Conservation (phyloP, 2,888 invertebrate genomes). For the Onchidella celtica region DNA sequence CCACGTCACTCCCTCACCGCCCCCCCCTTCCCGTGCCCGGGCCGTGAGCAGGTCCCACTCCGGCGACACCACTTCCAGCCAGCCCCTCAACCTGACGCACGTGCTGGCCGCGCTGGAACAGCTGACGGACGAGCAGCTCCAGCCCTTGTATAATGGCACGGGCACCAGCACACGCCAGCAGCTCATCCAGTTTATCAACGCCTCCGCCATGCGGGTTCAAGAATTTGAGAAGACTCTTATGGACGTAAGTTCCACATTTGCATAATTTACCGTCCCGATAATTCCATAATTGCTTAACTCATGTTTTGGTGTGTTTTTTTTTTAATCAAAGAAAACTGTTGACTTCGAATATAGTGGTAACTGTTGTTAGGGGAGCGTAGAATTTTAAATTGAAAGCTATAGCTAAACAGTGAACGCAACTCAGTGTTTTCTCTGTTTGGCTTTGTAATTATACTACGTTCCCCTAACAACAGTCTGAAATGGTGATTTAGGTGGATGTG, state of each 20-base stretch:
- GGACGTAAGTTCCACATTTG: constrained; percentile 11
- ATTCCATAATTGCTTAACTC: neutral
- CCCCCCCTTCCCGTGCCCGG: neutral
- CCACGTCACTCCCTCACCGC: neutral
- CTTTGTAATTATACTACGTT: too few species aligned
- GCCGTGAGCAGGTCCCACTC: neutral
- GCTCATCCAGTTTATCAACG: neutral
- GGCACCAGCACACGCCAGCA: neutral
- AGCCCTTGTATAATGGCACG: constrained; percentile 12
- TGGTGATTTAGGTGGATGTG: too few species aligned
- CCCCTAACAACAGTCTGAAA: too few species aligned
- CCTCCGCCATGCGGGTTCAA: neutral
- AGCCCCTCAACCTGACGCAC: neutral
- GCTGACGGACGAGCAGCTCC: neutral
- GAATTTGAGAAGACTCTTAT: neutral
- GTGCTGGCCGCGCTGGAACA: neutral
- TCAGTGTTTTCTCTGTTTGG: too few species aligned
- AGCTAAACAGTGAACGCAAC: too few species aligned
- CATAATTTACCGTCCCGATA: neutral
- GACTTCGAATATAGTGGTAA: too few species aligned
- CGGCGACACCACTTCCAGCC: neutral
- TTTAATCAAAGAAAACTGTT: too few species aligned
- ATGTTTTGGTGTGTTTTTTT: too few species aligned
- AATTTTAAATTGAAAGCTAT: too few species aligned
- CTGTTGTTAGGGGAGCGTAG: too few species aligned